Evolutionary conservation across 35 echinoderm and acorn worm genomes (phyloP).

Genomic region (Apostichopus japonicus): DNA sequence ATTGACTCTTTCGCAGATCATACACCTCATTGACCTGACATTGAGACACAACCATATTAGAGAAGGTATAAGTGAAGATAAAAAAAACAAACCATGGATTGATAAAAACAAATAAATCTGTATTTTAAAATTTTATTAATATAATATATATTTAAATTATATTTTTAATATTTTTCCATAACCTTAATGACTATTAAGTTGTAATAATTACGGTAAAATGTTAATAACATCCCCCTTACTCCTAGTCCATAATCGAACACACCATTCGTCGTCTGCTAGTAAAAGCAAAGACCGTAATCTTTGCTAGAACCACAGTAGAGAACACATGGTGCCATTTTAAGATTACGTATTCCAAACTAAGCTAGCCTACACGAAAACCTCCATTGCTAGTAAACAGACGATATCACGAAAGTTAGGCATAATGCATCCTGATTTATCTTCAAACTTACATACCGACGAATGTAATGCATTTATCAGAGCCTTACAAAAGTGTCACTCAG

Average conservation of each 20-base stretch:
- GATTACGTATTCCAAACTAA: no score
- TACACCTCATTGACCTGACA: no score
- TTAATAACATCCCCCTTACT: neutral
- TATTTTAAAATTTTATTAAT: no score
- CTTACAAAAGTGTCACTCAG: constrained; percentile 44
- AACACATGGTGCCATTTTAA: neutral
- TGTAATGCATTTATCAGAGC: constrained; percentile 30
- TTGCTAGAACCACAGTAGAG: neutral
- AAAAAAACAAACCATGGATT: no score
- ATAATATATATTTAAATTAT: neutral
- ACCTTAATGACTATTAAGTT: neutral
- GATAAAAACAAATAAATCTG: no score
- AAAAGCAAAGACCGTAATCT: neutral
- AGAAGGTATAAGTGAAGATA: no score
- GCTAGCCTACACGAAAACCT: no score
- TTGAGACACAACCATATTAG: no score
- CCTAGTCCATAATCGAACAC: neutral
- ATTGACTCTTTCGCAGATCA: no score
- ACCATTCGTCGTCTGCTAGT: neutral
- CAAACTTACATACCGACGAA: constrained; percentile 55
- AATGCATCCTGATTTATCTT: constrained; percentile 57
- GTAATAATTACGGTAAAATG: neutral
- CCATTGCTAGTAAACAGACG: no score
- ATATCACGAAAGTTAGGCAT: neutral
- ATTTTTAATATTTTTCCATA: neutral